Conservation (phyloP, 2,888 invertebrate genomes). For the Pollenia griseotomentosa region DNA sequence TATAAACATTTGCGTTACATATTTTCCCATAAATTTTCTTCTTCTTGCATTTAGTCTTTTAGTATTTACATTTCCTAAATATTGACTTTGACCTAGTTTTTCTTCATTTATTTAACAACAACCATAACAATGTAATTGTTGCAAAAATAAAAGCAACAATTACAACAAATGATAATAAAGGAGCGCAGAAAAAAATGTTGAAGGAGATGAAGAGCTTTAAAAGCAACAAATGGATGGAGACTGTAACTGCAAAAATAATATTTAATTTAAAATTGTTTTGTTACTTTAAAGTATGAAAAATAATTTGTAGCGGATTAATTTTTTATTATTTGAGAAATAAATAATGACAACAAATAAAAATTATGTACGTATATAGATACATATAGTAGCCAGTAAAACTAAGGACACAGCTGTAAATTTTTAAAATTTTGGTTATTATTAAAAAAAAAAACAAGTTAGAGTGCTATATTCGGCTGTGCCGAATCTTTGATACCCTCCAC, state of each 20-base stretch:
- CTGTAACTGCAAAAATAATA: conserved; percentile 9
- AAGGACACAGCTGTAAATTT: too few species aligned
- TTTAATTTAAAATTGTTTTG: neutral
- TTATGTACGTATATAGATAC: too few species aligned
- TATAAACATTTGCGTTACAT: conserved; percentile 35
- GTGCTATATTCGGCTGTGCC: too few species aligned
- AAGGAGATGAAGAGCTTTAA: conserved; percentile 5
- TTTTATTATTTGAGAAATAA: too few species aligned
- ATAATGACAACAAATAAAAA: too few species aligned
- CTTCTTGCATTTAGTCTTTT: conserved; percentile 22
- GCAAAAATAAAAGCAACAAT: conserved; percentile 33
- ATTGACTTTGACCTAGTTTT: conserved; percentile 75
- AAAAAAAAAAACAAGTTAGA: too few species aligned
- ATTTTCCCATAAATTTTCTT: conserved; percentile 14
- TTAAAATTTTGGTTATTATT: too few species aligned
- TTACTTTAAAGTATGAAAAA: neutral
- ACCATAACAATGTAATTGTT: conserved; percentile 6
- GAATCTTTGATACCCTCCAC: too few species aligned
- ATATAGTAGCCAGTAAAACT: too few species aligned
- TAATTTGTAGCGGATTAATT: too few species aligned
- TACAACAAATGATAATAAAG: conserved; percentile 10
- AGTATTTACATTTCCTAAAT: conserved; percentile 70
- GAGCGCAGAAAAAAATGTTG: neutral
- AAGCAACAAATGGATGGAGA: conserved; percentile 63
- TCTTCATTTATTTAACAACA: conserved; percentile 55